A percentile compares a stretch with the other conserved stretches of the same genome.
Conservation (phyloP, 2,797 vertebrate genomes). For the Esox lucius region DNA sequence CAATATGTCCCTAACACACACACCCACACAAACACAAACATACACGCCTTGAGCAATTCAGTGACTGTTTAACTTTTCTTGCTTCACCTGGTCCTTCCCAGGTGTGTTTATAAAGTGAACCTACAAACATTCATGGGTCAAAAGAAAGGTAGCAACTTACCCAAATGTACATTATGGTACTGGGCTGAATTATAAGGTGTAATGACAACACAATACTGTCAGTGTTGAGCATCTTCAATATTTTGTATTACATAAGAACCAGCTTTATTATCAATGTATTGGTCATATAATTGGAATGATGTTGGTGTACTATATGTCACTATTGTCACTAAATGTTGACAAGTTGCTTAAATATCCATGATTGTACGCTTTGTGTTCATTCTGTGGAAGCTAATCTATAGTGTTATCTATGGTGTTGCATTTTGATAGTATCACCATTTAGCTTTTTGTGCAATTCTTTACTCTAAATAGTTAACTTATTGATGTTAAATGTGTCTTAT, state of each 20-base stretch:
- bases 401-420: neutral
- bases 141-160: neutral
- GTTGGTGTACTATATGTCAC: neutral
- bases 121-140: neutral
- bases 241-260: neutral
- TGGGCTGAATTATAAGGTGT: neutral
- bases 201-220: neutral
- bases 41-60: neutral
- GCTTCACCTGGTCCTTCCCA: too few species aligned
- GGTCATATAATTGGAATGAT: neutral
- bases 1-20: neutral
- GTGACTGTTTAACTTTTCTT: too few species aligned
- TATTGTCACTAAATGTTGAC: neutral
- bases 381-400: neutral
- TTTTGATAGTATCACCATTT: neutral
- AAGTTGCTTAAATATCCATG: neutral
- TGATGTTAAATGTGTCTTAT: neutral
- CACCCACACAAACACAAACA: conserved; percentile 7
- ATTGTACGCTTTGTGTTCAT: neutral
- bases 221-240: neutral
- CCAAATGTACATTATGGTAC: conserved; percentile 7
- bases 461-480: neutral
- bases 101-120: neutral
- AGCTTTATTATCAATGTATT: neutral
- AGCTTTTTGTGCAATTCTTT: neutral